Evolutionary conservation across 92 coral and sea anemone species (phyloP).

Genomic region (Umimayanthus chanpuru): DNA sequence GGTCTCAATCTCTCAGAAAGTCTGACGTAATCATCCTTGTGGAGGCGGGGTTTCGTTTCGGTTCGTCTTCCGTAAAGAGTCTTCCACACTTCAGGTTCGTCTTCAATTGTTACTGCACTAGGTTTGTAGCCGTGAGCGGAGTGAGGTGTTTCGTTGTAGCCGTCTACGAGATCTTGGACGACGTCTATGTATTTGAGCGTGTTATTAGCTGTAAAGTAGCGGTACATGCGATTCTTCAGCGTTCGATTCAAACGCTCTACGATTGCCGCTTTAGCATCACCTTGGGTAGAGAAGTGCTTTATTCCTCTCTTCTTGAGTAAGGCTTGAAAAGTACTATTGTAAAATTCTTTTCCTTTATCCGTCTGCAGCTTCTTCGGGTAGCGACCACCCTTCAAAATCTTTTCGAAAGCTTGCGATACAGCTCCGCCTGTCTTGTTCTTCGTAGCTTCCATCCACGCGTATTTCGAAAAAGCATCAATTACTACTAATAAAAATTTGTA

Average conservation of each 20-base stretch:
- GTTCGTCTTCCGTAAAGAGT: not conserved
- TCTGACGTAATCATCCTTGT: constrained; percentile 1
- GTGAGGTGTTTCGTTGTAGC: constrained; percentile 44
- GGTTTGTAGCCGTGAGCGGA: constrained; percentile 39
- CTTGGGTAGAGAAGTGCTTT: constrained; percentile 18
- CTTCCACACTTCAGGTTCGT: not conserved
- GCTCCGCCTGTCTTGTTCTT: constrained; percentile 40
- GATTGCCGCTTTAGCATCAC: constrained; percentile 16
- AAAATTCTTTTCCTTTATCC: constrained; percentile 52
- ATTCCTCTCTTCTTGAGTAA: constrained; percentile 8
- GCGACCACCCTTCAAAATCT: constrained; percentile 19
- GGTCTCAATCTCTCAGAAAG: constrained; percentile 9
- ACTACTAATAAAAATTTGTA: too few relatives aligned
- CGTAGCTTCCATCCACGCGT: constrained; percentile 50
- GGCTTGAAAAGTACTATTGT: constrained; percentile 21
- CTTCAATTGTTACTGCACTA: constrained; percentile 31
- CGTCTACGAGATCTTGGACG: constrained; percentile 43
- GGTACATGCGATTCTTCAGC: constrained; percentile 47
- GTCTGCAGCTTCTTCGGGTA: constrained; percentile 35
- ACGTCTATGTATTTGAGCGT: constrained; percentile 38
- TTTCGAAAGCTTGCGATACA: constrained; percentile 20
- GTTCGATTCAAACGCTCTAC: constrained; percentile 61
- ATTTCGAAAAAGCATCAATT: constrained; percentile 37
- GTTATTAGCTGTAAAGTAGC: constrained; percentile 53
- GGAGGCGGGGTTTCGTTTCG: constrained; percentile 2